Base-by-base conservation (phyloP, 2,888 invertebrate species). In the Cloeon dipterum region DNA sequence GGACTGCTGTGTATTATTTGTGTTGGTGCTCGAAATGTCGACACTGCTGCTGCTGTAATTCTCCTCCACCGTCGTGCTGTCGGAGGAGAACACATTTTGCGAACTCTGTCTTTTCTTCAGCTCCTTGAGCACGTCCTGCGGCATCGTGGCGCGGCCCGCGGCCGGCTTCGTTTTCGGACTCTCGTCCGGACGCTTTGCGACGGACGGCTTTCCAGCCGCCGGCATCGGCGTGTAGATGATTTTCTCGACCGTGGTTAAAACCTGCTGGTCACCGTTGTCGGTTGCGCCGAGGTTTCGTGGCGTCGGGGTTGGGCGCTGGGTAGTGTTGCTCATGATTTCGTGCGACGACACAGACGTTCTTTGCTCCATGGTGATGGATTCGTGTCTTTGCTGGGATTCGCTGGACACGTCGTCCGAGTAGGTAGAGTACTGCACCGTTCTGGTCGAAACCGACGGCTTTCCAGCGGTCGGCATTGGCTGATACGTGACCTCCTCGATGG, bases 121-220 rank as follows among this genome's bases (percentile, higher is more conserved):
- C 8, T 5, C 34, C 34, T 14, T 34, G 20, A 17, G 34, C 13
- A 1, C 26, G 14, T 3, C 34, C 14, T 18, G 32, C 32, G 3
- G 17, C 34, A 21, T 26, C 4, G 32, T 33, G 13, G 38, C 33
- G 14, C 25, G 33, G 2, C 33, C 32, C n/a, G 38, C 25, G 8
- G 34, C n/a, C 3, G 36, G 16, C 17, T 11, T 5, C 26, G 14
- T 26, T n/a, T n/a, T 26, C 13, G 20, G 5, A 8, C 8, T 36
- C 13, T 20, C 34, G 8, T 29, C 16, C 11, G 20, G 37, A 14
- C 37, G 26, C 32, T 37, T 26, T 20, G 21, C 3, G 21, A 37
- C 32, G 13, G 38, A 38, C 20, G 38, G 38, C 23, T 38, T 38
- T n/a, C 38, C 38, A 8, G 38, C 38, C 10, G 38, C 32, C 4